Evolutionary conservation across 2,797 vertebrate genomes (phyloP), one percentile per base, ranked within the genome.

Genomic region (Sternotherus odoratus): DNA sequence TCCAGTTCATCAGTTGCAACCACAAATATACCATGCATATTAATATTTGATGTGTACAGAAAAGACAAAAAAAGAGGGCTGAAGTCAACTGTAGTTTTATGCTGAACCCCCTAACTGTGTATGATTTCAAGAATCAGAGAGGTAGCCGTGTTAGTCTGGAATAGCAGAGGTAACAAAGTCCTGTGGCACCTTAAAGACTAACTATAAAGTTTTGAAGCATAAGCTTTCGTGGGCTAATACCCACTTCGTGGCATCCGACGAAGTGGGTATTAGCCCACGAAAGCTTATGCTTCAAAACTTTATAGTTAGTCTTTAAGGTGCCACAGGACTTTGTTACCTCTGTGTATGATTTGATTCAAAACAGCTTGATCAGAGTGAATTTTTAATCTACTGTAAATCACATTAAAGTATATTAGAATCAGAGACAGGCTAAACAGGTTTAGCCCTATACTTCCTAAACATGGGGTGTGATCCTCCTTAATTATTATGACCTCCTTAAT

Each of bases 341-440:
- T 72, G 50, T n/a, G 87, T 21, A 95, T 49, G 74, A 60, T 36
- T 36, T 30, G 81, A 95, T 74, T 84, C 0, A 81, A 86, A 93
- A 85, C 77, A 94, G 78, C 56, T 90, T 92, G 88, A 95, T 81
- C 54, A 77, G 88, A 86, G 66, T 7, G 39, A 85, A 43, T 89
- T 91, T 91, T 87, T 15, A 83, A 92, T 90, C 66, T 83, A 87
- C 89, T 94, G 87, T 88, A 94, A 92, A 92, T 36, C 0, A 4
- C 82, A 82, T 28, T 89, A 36, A 85, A 60, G 66, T 86, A 77
- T 79, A 12, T 0, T 84, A 87, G 48, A 53, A 77, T 79, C 72
- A 82, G 90, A 86, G 87, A 96, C 83, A 82, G 83, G 90, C 82
- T 87, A 85, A 96, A 95, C 94, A 94, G 97, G 96, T 97, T 96